phyloP scores from a whole-genome alignment of 2,797 vertebrate genomes.

The Enteromius treurensis region DNA sequence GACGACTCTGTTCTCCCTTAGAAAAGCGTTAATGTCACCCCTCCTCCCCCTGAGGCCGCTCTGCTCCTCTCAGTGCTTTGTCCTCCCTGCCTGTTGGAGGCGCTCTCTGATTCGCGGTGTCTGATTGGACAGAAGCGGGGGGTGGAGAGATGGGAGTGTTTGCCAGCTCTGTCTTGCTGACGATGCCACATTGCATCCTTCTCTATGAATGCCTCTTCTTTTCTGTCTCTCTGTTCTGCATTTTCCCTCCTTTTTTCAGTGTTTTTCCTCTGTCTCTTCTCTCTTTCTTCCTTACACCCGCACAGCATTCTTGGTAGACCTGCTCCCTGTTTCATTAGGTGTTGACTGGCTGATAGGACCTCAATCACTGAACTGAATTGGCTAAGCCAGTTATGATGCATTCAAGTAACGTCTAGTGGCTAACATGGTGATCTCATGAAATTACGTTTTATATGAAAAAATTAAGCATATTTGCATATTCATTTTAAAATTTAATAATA shows the following conservation, averaged over 20 bases:
- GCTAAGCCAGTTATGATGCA: background rate
- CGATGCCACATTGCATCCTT: conserved; percentile 73
- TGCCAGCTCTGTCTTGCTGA: conserved; percentile 76
- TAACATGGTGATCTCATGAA: conserved; percentile 1
- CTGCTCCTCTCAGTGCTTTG: conserved; percentile 55
- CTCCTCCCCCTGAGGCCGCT: conserved; percentile 45
- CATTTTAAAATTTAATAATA: background rate
- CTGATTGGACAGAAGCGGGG: conserved; percentile 46
- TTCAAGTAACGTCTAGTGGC: background rate
- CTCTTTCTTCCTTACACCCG: conserved; percentile 55
- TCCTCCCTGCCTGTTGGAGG: conserved; percentile 64
- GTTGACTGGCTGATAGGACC: background rate
- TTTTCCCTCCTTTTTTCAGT: conserved; percentile 69
- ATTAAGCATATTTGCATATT: background rate
- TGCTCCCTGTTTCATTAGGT: conserved; percentile 62
- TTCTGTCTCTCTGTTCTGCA: conserved; percentile 61
- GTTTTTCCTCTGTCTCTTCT: conserved; percentile 67
- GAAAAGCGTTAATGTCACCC: conserved; percentile 49
- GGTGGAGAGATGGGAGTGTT: conserved; percentile 63
- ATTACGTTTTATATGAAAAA: background rate
- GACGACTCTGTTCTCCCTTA: conserved; percentile 56
- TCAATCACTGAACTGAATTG: background rate
- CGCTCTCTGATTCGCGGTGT: conserved; percentile 35
- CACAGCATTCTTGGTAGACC: conserved; percentile 75
- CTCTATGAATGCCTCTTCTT: conserved; percentile 72